Evolutionary conservation across 2,797 vertebrate genomes (phyloP).

Genomic region (Anas capensis): DNA sequence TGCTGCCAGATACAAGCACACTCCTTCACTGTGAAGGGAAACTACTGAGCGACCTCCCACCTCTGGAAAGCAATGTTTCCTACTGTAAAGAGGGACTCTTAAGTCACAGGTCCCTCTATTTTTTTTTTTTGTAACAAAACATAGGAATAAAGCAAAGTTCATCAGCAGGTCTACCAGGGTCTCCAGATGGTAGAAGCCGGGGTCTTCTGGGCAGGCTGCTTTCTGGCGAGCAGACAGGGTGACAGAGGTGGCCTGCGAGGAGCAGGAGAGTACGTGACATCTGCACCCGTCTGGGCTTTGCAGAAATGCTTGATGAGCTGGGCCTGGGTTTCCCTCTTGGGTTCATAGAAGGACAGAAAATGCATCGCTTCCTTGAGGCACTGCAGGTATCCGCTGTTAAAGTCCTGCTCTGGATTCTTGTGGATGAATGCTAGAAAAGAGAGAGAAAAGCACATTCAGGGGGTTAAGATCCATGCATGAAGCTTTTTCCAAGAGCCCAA

Average conservation of each 20-base stretch:
- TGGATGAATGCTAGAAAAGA: neutral
- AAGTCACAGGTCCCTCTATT: conserved; percentile 43
- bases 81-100: conserved; percentile 61
- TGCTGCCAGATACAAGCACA: conserved; percentile 26
- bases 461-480: neutral
- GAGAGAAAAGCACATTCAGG: neutral
- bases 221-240: neutral
- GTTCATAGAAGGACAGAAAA: conserved; percentile 85
- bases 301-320: conserved; percentile 86
- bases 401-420: conserved; percentile 60
- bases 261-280: neutral
- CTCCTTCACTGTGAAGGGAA: conserved; percentile 79
- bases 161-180: conserved; percentile 82
- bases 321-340: conserved; percentile 82
- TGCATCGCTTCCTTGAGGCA: conserved; percentile 86
- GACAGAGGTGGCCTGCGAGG: neutral
- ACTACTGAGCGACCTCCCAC: neutral
- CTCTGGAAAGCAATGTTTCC: conserved; percentile 66
- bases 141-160: neutral
- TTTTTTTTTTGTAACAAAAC: neutral
- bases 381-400: conserved; percentile 80
- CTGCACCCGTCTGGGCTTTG: conserved; percentile 54
- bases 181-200: conserved; percentile 81
- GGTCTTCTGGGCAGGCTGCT: conserved; percentile 54
- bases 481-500: neutral